A percentile compares a stretch with the other conserved stretches of the same genome.
These are phyloP conservation scores for Ptilorrhoa leucosticta DNA, from an alignment of 2,113 vertebrate genomes.

Conservation along the genomic window DNA sequence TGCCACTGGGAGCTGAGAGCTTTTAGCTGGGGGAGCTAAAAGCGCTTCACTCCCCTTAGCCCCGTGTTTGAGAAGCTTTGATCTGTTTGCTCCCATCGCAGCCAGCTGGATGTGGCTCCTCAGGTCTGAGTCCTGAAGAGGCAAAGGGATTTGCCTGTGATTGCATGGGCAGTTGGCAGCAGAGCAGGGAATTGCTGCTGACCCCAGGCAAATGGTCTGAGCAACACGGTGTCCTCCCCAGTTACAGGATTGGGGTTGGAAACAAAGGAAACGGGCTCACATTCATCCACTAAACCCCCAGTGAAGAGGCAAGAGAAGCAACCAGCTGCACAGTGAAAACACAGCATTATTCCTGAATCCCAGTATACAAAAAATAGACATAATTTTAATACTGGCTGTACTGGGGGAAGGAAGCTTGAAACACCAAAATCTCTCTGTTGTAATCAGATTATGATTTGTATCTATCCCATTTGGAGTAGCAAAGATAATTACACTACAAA, in stretches of 20 bases:
- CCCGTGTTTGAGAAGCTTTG: background rate
- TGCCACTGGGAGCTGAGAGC: background rate
- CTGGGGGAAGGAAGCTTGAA: background rate
- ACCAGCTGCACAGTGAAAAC: background rate
- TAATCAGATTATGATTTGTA: background rate
- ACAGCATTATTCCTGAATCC: background rate
- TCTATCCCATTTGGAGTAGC: background rate
- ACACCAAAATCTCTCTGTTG: background rate
- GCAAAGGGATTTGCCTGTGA: background rate
- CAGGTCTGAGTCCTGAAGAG: background rate
- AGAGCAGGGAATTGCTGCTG: background rate
- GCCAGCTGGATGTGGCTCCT: background rate
- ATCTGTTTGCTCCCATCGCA: rapidly evolving
- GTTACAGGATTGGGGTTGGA: background rate
- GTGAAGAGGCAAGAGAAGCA: background rate
- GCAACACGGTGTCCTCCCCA: background rate
- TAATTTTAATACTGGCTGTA: background rate
- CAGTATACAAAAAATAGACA: background rate
- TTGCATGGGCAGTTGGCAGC: background rate
- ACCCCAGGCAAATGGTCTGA: rapidly evolving
- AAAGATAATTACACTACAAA: background rate
- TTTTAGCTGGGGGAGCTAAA: background rate
- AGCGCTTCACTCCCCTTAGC: background rate
- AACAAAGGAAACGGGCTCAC: background rate
- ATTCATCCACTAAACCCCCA: background rate